Percentiles rank a stretch among this genome's conserved stretches.
Conservation (phyloP, 2,888 invertebrate genomes). For the Scelioninae gen. 2 region DNA sequence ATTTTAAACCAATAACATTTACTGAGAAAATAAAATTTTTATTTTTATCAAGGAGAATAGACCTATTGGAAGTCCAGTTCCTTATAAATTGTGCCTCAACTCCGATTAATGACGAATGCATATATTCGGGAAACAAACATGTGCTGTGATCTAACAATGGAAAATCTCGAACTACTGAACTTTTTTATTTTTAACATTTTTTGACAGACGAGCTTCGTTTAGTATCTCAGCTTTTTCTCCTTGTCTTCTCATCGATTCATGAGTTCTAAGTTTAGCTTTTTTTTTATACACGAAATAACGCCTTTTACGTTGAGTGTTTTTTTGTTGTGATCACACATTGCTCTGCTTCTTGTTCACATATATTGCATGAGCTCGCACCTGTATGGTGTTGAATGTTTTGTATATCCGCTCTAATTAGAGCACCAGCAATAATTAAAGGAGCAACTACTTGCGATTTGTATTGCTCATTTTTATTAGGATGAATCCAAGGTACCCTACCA, state of each 20-base stretch:
- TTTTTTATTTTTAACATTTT: neutral
- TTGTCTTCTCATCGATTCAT: neutral
- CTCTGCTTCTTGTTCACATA: constrained; percentile 10
- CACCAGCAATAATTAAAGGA: constrained; percentile 27
- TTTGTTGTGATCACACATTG: too few species aligned
- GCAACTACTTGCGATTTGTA: constrained; percentile 16
- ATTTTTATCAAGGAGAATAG: constrained; percentile 15
- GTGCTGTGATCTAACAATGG: constrained; percentile 2
- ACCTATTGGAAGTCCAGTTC: constrained; percentile 2
- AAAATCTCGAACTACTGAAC: constrained; percentile 1
- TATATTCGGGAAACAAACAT: constrained; percentile 30
- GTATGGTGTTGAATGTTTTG: constrained; percentile 35
- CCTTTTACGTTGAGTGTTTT: neutral
- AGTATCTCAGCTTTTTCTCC: constrained; percentile 1
- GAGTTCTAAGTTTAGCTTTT: neutral
- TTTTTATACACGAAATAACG: neutral
- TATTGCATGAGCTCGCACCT: constrained; percentile 23
- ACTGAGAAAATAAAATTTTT: neutral
- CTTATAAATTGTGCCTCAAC: constrained; percentile 5
- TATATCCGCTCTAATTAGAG: constrained; percentile 29
- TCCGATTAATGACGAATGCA: constrained; percentile 38
- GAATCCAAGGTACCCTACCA: constrained; percentile 11
- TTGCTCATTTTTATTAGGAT: neutral
- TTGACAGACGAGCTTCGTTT: neutral
- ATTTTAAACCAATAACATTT: neutral